Conservation (phyloP, 2,113 vertebrate genomes). For the Rostratula benghalensis region DNA sequence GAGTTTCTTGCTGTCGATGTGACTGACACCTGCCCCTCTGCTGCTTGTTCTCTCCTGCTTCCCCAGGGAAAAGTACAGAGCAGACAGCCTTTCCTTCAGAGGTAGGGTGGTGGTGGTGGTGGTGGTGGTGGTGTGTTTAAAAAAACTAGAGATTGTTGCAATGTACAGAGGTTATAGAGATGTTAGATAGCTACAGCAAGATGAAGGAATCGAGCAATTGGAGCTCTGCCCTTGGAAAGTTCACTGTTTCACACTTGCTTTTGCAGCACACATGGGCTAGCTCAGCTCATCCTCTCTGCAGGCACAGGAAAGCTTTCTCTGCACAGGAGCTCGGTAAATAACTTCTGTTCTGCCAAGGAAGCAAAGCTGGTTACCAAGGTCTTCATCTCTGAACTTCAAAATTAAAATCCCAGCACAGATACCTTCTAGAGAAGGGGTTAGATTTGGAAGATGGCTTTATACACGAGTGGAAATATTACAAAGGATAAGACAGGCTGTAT, state of each 20-base stretch:
- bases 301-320: not conserved
- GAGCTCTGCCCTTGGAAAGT: not conserved
- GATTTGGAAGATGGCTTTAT: not conserved
- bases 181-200: not conserved
- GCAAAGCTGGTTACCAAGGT: not conserved
- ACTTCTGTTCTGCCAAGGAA: not conserved
- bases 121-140: too few relatives aligned
- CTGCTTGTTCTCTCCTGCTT: not conserved
- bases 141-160: not conserved
- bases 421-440: not conserved
- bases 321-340: not conserved
- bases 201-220: not conserved
- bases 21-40: not conserved
- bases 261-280: not conserved
- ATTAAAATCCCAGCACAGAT: not conserved
- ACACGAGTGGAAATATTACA: not conserved
- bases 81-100: not conserved
- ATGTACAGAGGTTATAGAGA: not conserved
- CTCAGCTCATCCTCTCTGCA: not conserved
- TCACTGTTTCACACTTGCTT: not conserved
- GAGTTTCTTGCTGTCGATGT: not conserved
- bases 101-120: not conserved
- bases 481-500: fast-evolving
- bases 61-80: not conserved
- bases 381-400: not conserved